Base-by-base conservation (phyloP, 2,113 vertebrate species). In the Isichthys henryi region DNA sequence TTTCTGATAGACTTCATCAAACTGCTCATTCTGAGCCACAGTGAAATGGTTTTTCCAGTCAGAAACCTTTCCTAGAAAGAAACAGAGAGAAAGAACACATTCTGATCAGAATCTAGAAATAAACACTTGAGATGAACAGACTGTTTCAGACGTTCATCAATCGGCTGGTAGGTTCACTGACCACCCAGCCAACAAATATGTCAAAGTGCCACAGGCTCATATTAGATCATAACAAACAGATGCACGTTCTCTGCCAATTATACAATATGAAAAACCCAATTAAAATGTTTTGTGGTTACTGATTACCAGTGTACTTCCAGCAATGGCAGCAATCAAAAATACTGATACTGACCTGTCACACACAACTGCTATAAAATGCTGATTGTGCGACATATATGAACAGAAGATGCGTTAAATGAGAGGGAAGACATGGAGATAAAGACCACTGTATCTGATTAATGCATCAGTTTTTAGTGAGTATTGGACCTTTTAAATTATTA, bases 11-110 rank as follows among this genome's bases (percentile, higher is more conserved):
- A 93, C 91, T 89, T 95, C 90, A 83, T 95, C 94, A 93, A 95
- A 96, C 66, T 83, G 45, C 86, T 96, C 94, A 87, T 92, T 93
- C 90, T 95, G 95, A 70, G 92, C 88, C 66, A 95, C 93, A 17
- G 95, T 95, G 93, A 96, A 95, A 5, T 90, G 91, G 23, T 74
- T 91, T 77, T 95, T 95, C 94, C 91, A 93, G 88, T 95, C 91
- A 15, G 90, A 93, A 46, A 96, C 95, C 92, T 95, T 96, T 85
- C 92, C 95, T 95, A 58, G 0, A 58, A 7, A 50, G 48, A 19
- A 56, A 88, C n/a, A 89, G 15, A 70, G 39, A 88, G 9, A 35
- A 35, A 35, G 77, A 39, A 21, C 39, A 39, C 5, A 82, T 19
- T 35, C 4, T 82, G 31, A 82, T 39, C 31, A 82, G 17, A 31